A percentile compares a stretch with the other conserved stretches of the same genome.
Conservation (phyloP, 2,797 vertebrate genomes). For the Acipenser oxyrinchus region DNA sequence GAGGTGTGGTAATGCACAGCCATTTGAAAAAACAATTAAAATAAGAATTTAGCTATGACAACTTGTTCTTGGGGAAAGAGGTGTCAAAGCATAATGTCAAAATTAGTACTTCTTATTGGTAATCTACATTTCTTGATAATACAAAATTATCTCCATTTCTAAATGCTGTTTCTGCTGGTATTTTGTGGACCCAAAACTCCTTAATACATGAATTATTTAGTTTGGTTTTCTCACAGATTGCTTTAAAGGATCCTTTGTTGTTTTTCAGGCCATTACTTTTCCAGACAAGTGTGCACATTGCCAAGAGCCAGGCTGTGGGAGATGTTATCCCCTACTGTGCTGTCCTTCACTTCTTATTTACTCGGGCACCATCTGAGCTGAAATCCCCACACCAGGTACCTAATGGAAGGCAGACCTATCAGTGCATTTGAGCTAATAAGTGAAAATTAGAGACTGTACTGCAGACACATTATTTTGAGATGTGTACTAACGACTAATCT, state of each 20-base stretch:
- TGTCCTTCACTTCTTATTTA: conserved; percentile 85
- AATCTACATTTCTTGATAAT: too few relatives aligned
- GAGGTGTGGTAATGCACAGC: too few relatives aligned
- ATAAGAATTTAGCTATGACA: too few relatives aligned
- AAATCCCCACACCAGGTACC: conserved; percentile 88
- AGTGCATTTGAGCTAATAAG: not conserved
- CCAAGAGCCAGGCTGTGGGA: conserved; percentile 75
- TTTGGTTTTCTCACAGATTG: too few relatives aligned
- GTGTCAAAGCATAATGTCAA: too few relatives aligned
- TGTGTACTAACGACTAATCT: not conserved
- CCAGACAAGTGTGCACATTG: conserved; percentile 87
- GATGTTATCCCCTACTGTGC: conserved; percentile 87
- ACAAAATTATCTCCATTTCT: too few relatives aligned
- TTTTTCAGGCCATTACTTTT: conserved; percentile 81
- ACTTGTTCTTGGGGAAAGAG: too few relatives aligned
- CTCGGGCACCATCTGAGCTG: conserved; percentile 79
- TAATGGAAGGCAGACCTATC: not conserved
- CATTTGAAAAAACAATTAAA: too few relatives aligned
- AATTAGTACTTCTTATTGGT: too few relatives aligned
- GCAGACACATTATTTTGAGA: not conserved
- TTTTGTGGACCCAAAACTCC: too few relatives aligned
- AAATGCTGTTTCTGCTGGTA: too few relatives aligned
- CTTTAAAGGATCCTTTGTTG: not conserved
- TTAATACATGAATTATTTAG: too few relatives aligned
- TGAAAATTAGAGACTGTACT: not conserved